Base-by-base conservation (phyloP, 2,113 vertebrate genomes). In the Procavia capensis region DNA sequence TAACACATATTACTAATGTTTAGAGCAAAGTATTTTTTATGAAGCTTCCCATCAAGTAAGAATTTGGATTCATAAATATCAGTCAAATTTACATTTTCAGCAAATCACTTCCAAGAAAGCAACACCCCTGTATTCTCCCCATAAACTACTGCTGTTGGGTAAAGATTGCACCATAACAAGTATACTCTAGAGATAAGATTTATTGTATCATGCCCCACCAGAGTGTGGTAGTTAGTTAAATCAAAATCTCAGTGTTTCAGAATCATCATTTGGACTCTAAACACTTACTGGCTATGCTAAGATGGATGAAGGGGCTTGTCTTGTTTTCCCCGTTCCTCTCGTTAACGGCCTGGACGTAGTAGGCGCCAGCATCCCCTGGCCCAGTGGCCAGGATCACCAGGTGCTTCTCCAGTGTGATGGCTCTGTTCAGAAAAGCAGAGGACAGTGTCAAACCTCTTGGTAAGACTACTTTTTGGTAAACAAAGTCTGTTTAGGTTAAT, bases 291-390 rank as follows among this genome's bases (percentile, higher is more conserved):
- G 98, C 96, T 59, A 99, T 8, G 19, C 97, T 99, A 97, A 99
- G 98, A 85, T 98, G 98, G 85, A 99, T 89, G 29, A 98, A 98
- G 0, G 99, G 98, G 82, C 99, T 99, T 1, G 99, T 99, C 98
- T 98, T 99, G 95, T 99, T 99, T 98, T 99, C 99, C 2, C 99
- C 99, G 0, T 99, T 99, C 97, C 98, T 98, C 95, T 99, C 99
- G 1, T 99, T 99, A 87, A 99, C 99, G 0, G 99, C 99, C 96
- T 99, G 99, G 6, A 97, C 99, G 0, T 99, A 98, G 98, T 99
- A 99, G 11, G 98, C 97, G 45, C 99, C 99, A 0, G 98, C 96
- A 0, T 99, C 99, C 0, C 72, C 24, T 0, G 93, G 89, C 0
- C 98, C 97, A 0, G 98, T 98, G 1, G 98, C 98, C 85, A 99